phyloP scores from a whole-genome alignment of 2,888 invertebrate species.

The Stenoptilia bipunctidactyla region DNA sequence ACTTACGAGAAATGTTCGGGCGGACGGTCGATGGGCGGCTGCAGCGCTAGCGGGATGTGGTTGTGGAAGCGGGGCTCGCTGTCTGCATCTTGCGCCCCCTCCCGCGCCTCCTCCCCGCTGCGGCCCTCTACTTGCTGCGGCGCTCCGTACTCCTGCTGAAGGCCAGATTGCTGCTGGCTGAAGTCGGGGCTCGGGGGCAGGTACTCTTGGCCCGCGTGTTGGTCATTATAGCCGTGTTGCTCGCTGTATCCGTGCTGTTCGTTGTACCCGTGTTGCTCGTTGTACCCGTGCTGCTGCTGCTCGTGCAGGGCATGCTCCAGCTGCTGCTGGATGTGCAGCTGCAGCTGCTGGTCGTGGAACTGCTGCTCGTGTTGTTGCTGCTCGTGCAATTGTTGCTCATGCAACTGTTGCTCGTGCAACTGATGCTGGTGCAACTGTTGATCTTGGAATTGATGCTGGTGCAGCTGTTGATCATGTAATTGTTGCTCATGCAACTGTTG shows the following conservation, averaged over 20 bases:
- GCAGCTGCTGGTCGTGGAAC: constrained; percentile 42
- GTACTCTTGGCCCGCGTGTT: constrained; percentile 25
- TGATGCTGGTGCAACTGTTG: constrained; percentile 30
- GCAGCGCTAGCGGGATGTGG: constrained; percentile 55
- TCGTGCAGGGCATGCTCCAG: constrained; percentile 33
- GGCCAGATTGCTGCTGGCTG: constrained; percentile 11
- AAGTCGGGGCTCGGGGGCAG: constrained; percentile 21
- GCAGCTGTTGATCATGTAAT: constrained; percentile 31
- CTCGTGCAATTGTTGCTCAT: constrained; percentile 20
- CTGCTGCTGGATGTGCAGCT: constrained; percentile 53
- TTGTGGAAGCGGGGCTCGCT: constrained; percentile 45
- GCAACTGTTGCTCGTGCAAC: constrained; percentile 24
- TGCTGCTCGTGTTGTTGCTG: constrained; percentile 34
- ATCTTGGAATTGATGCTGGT: constrained; percentile 6
- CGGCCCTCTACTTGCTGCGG: constrained; percentile 50
- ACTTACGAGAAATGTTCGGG: constrained; percentile 54
- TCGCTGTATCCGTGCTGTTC: constrained; percentile 19
- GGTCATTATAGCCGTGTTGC: constrained; percentile 20
- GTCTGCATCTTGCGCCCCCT: constrained; percentile 10
- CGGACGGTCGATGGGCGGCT: constrained; percentile 55
- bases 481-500: constrained; percentile 43
- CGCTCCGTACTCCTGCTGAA: constrained; percentile 22
- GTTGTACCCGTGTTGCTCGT: constrained; percentile 27
- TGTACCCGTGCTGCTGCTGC: constrained; percentile 24
- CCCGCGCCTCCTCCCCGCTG: constrained; percentile 26